A percentile compares a stretch with the other conserved stretches of the same genome.
Conservation (phyloP, 2,888 invertebrate species). For the Andrena bucephala region DNA sequence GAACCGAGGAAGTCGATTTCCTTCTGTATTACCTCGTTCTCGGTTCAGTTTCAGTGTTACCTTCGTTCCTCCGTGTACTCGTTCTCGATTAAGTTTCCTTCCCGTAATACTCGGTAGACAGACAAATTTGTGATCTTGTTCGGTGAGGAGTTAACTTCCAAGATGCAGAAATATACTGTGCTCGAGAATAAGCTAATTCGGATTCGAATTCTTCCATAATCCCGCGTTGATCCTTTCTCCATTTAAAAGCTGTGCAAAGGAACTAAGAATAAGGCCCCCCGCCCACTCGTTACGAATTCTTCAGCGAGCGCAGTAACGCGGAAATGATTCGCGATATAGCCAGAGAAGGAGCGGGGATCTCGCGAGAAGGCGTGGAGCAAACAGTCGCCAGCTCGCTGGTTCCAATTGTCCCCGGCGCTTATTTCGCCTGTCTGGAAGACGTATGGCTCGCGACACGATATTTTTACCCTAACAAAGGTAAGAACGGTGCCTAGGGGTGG, state of each 20-base stretch:
- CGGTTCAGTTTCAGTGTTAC: not conserved
- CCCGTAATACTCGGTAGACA: too few species aligned
- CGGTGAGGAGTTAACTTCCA: too few species aligned
- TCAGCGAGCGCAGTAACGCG: not conserved
- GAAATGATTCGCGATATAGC: not conserved
- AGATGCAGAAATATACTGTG: too few species aligned
- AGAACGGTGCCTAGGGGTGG: conserved; percentile 17
- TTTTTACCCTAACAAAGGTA: conserved; percentile 68
- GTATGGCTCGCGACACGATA: conserved; percentile 76
- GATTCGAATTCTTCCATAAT: too few species aligned
- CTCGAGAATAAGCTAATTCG: too few species aligned
- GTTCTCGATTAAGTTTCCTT: too few species aligned
- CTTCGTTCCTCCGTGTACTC: too few species aligned
- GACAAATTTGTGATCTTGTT: too few species aligned
- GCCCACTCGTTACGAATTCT: not conserved
- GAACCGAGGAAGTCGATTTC: not conserved
- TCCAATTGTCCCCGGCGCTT: conserved; percentile 81
- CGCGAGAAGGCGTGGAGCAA: conserved; percentile 17
- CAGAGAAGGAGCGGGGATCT: not conserved
- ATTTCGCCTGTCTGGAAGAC: conserved; percentile 83
- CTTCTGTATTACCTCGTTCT: not conserved
- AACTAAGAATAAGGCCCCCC: not conserved
- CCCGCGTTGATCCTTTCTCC: too few species aligned
- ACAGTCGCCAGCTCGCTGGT: conserved; percentile 59
- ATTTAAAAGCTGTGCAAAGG: too few species aligned